phyloP scores from a whole-genome alignment of 2,797 vertebrate species.

The Valencia hispanica region DNA sequence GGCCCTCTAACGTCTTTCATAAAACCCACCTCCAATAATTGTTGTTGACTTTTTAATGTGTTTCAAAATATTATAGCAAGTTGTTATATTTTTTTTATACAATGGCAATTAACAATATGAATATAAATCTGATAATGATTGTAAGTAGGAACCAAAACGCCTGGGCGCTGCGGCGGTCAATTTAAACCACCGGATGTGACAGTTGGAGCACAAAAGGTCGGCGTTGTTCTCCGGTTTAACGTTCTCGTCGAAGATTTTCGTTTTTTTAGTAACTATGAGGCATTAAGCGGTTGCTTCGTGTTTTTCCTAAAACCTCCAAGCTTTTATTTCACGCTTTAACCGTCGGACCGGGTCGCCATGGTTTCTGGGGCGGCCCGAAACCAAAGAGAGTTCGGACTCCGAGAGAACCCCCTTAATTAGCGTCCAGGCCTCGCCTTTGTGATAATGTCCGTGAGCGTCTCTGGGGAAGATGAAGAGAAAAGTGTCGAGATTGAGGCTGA shows the following conservation, averaged over 20 bases:
- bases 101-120: background rate
- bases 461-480: constrained; percentile 86
- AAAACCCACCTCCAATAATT: too few species aligned
- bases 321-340: background rate
- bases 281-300: background rate
- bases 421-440: background rate
- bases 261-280: background rate
- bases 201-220: background rate
- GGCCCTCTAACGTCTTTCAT: background rate
- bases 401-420: constrained; percentile 14
- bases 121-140: background rate
- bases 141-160: constrained; percentile 12
- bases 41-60: background rate
- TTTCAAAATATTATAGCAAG: background rate
- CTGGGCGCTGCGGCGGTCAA: constrained; percentile 39
- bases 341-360: background rate
- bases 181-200: constrained; percentile 79
- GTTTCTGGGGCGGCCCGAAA: fast-evolving
- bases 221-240: constrained; percentile 16
- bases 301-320: background rate
- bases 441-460: constrained; percentile 5
- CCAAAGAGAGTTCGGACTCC: background rate
- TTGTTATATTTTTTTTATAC: background rate
- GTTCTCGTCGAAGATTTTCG: background rate
- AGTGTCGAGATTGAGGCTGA: constrained; percentile 79